Evolutionary conservation across 2,797 vertebrate species (phyloP), one percentile per base, ranked within the genome.

Genomic region (Darevskia nairensis): DNA sequence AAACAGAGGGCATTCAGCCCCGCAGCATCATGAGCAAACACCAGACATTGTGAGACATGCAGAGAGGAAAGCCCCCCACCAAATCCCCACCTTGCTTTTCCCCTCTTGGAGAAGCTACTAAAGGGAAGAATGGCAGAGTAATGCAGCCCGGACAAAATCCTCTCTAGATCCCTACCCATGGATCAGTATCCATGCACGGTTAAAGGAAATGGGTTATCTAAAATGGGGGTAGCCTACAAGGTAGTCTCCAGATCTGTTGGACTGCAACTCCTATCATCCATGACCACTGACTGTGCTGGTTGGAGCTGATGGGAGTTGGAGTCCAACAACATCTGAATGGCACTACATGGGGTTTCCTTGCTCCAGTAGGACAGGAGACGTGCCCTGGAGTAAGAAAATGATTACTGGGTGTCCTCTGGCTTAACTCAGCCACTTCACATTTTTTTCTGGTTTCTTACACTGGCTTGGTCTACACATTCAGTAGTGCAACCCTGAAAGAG

Each of bases 1-100:
- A 27, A 50, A 11, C 41, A 32, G 25, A 41, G 81, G 61, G 81
- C 17, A 17, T 78, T 78, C 74, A 55, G 46, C 76, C 66, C 74
- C 23, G 64, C n/a, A 75, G 87, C 74, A 84, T 88, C 75, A 19
- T 11, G 25, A 41, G 46, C 61, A 83, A 88, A 87, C 86, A 82
- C 4, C 39, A 68, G 87, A 39, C 46, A 84, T 69, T 77, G 81
- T 78, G 61, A 41, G 64, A 84, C 44, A 83, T 8, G 44, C 81
- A 78, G 39, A n/a, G 25, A 41, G 29, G 72, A 11, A 79, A 79
- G 29, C 32, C 11, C 32, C 46, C 44, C 64, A 11, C 46, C 59
- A 32, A 32, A 88, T 88, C 75, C 64, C 2, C 50, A 25, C 46
- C 21, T 61, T 29, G 41, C 44, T 39, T 82, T n/a, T 23, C 74